phyloP scores from a whole-genome alignment of 2,888 invertebrate species.

The Adela reaumurella region DNA sequence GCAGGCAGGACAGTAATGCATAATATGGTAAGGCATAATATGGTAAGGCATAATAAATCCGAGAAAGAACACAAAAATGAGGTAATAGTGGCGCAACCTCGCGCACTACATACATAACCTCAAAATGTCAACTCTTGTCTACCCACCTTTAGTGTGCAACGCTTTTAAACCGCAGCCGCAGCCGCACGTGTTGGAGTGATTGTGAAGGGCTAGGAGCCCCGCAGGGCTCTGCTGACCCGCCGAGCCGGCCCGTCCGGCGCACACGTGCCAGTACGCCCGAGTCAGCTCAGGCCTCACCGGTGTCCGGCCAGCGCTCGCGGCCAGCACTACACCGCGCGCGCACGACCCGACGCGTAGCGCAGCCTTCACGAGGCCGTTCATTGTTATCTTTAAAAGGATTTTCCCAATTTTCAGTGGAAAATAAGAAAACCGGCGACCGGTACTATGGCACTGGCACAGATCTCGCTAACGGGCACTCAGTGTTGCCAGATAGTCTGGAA shows the following conservation, averaged over 20 bases:
- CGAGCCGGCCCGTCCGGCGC: slow-evolving; percentile 41
- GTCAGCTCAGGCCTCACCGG: slow-evolving; percentile 62
- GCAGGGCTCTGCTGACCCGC: slow-evolving; percentile 20
- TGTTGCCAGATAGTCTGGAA: no score
- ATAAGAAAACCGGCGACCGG: background rate
- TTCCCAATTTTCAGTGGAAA: background rate
- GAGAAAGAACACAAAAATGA: background rate
- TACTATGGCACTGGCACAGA: no score
- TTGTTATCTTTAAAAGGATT: no score
- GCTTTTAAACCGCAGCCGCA: slow-evolving; percentile 65
- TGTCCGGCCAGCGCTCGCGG: slow-evolving; percentile 16
- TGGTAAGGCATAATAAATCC: no score
- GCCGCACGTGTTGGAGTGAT: slow-evolving; percentile 61
- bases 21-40: no score
- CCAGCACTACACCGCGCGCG: slow-evolving; percentile 8
- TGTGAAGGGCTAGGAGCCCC: slow-evolving; percentile 39
- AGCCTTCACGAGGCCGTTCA: slow-evolving; percentile 67
- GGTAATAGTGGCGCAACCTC: slow-evolving; percentile 32
- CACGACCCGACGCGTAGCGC: slow-evolving; percentile 48
- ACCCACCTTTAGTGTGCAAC: slow-evolving; percentile 68
- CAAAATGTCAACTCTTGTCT: slow-evolving; percentile 19
- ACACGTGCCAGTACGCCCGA: slow-evolving; percentile 73
- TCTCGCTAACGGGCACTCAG: no score
- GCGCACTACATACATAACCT: slow-evolving; percentile 31
- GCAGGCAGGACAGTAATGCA: no score